A percentile compares a stretch with the other conserved stretches of the same genome.
Evolutionary conservation across 2,888 invertebrate species (phyloP).

Genomic region (Notodonta ziczac): DNA sequence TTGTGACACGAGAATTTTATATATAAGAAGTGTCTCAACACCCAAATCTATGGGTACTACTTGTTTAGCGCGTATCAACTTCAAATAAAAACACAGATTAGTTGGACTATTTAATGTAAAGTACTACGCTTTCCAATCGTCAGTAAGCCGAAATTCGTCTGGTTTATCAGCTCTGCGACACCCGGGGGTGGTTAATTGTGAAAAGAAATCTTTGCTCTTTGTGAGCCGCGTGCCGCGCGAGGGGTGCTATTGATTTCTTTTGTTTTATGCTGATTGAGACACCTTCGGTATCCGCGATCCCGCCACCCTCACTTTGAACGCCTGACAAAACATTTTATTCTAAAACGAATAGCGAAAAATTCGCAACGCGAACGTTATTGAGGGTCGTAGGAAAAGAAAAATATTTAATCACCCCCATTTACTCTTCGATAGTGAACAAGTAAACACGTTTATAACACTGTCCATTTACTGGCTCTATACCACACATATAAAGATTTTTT

Average conservation of each 20-base stretch:
- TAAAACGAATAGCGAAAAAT: conserved; percentile 66
- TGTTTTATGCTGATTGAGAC: conserved; percentile 85
- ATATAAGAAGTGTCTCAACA: no score
- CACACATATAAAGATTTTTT: background rate
- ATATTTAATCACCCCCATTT: conserved; percentile 7
- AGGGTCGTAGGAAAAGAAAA: conserved; percentile 18
- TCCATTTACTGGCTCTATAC: background rate
- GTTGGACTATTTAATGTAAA: conserved; percentile 1
- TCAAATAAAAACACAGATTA: no score
- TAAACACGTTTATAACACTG: background rate
- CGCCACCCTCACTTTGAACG: conserved; percentile 64
- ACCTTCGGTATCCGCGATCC: conserved; percentile 74
- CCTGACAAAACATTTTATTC: conserved; percentile 79
- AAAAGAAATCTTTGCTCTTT: conserved; percentile 85
- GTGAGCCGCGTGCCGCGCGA: conserved; percentile 69
- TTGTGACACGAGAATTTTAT: no score
- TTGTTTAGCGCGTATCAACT: no score
- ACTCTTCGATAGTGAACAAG: background rate
- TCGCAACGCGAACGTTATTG: conserved; percentile 46
- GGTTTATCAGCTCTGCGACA: conserved; percentile 74
- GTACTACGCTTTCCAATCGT: conserved; percentile 41
- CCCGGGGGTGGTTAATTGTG: conserved; percentile 82
- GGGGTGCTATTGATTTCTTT: conserved; percentile 83
- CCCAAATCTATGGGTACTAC: no score
- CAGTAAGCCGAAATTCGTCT: conserved; percentile 63